A percentile compares a stretch with the other conserved stretches of the same genome.
Conservation (phyloP, 2,797 vertebrate genomes). For the Takifugu rubripes region DNA sequence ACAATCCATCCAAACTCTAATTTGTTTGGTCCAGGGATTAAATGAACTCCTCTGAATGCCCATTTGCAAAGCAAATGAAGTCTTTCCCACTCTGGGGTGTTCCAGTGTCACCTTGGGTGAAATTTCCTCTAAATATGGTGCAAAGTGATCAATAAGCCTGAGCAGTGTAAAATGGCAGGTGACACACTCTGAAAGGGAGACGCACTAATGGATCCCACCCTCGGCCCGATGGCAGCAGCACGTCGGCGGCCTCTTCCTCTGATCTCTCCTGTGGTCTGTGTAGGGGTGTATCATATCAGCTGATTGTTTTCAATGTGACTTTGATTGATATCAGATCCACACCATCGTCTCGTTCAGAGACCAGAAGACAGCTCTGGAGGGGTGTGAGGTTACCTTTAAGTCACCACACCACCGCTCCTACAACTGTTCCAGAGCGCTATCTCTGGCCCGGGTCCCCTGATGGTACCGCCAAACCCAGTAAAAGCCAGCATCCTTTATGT, state of each 20-base stretch:
- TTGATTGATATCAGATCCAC: slow-evolving; percentile 71
- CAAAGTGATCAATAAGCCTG: slow-evolving; percentile 64
- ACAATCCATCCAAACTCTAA: slow-evolving; percentile 61
- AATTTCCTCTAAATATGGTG: slow-evolving; percentile 63
- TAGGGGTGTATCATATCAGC: slow-evolving; percentile 61
- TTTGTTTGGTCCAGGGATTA: slow-evolving; percentile 72
- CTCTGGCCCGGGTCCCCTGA: not conserved
- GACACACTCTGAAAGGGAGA: slow-evolving; percentile 65
- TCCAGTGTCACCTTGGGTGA: slow-evolving; percentile 68
- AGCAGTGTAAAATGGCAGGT: slow-evolving; percentile 68
- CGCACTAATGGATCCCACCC: slow-evolving; percentile 64
- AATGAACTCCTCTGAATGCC: slow-evolving; percentile 70
- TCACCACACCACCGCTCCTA: slow-evolving; percentile 41
- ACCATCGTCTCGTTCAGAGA: slow-evolving; percentile 48
- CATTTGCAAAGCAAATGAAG: slow-evolving; percentile 57
- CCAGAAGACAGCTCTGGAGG: slow-evolving; percentile 33
- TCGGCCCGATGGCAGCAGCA: slow-evolving; percentile 37
- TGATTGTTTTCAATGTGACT: slow-evolving; percentile 73
- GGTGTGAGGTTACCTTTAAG: slow-evolving; percentile 46
- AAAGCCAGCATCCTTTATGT: too few relatives aligned
- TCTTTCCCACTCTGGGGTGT: slow-evolving; percentile 39
- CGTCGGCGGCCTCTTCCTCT: slow-evolving; percentile 43
- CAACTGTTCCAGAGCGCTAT: slow-evolving; percentile 13
- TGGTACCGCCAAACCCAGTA: too few relatives aligned
- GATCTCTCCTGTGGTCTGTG: slow-evolving; percentile 42